phyloP scores from a whole-genome alignment of 2,797 vertebrate species.

The Sylvilagus floridanus region DNA sequence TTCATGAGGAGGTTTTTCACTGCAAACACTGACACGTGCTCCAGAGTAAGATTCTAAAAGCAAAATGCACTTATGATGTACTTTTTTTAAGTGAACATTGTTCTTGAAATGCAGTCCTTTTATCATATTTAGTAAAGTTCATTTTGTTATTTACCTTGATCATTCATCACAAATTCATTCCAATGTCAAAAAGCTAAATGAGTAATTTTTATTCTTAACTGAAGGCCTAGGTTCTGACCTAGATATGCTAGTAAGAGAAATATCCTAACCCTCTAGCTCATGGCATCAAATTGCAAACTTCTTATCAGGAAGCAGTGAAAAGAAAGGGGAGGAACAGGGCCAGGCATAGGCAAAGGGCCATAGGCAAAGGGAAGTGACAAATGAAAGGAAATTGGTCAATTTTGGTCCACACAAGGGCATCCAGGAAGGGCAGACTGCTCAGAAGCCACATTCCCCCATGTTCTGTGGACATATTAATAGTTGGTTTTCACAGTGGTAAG shows the following conservation, averaged over 20 bases:
- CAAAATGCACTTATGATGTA: not conserved
- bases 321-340: not conserved
- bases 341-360: too few species aligned
- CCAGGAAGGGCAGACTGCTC: not conserved
- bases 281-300: not conserved
- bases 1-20: not conserved
- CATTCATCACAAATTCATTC: not conserved
- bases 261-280: not conserved
- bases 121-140: not conserved
- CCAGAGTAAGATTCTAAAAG: not conserved
- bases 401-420: not conserved
- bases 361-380: not conserved
- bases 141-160: slow-evolving; percentile 48
- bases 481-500: not conserved
- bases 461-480: not conserved
- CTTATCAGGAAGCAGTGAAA: slow-evolving; percentile 24
- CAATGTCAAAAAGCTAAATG: slow-evolving; percentile 39
- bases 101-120: slow-evolving; percentile 48
- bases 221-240: not conserved
- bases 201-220: not conserved
- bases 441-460: not conserved
- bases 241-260: not conserved
- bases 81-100: not conserved
- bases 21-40: not conserved
- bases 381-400: not conserved